These are phyloP conservation scores for Anser cygnoides DNA, from an alignment of 2,113 vertebrate species.

Conservation along the genomic window DNA sequence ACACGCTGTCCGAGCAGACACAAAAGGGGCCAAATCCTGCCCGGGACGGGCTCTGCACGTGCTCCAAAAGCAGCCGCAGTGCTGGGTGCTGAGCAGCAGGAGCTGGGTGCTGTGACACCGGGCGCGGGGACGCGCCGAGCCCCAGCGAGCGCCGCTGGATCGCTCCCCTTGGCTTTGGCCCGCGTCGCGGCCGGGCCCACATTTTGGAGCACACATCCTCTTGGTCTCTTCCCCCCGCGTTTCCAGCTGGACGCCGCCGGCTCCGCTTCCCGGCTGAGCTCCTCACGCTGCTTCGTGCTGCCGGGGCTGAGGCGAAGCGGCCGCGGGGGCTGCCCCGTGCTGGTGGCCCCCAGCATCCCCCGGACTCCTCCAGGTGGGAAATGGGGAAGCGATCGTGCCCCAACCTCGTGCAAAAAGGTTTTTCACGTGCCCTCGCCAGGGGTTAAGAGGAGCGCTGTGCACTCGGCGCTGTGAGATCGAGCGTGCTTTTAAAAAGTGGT, in stretches of 20 bases:
- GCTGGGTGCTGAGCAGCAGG: background rate
- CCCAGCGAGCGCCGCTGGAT: background rate
- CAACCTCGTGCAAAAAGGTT: background rate
- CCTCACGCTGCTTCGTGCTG: background rate
- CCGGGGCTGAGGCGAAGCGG: background rate
- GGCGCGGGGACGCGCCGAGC: accelerated
- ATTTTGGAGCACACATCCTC: slow-evolving; percentile 12
- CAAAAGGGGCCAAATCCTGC: background rate
- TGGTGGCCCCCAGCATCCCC: background rate
- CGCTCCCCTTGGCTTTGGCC: slow-evolving; percentile 19
- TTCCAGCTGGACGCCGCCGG: slow-evolving; percentile 20
- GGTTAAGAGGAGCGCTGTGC: background rate
- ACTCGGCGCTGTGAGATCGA: accelerated
- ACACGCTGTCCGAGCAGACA: background rate
- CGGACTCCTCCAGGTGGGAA: background rate
- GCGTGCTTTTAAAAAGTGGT: accelerated
- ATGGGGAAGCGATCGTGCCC: accelerated
- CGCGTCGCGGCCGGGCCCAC: background rate
- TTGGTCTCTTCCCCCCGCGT: slow-evolving; percentile 24
- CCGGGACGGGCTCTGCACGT: accelerated
- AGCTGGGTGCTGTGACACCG: background rate
- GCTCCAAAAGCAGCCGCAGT: accelerated
- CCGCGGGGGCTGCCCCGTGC: background rate
- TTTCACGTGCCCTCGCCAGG: accelerated
- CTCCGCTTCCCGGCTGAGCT: background rate